A percentile compares a stretch with the other conserved stretches of the same genome.
These are phyloP conservation scores for Melanerpes aurifrons DNA, from an alignment of 2,113 vertebrate species.

Conservation along the genomic window DNA sequence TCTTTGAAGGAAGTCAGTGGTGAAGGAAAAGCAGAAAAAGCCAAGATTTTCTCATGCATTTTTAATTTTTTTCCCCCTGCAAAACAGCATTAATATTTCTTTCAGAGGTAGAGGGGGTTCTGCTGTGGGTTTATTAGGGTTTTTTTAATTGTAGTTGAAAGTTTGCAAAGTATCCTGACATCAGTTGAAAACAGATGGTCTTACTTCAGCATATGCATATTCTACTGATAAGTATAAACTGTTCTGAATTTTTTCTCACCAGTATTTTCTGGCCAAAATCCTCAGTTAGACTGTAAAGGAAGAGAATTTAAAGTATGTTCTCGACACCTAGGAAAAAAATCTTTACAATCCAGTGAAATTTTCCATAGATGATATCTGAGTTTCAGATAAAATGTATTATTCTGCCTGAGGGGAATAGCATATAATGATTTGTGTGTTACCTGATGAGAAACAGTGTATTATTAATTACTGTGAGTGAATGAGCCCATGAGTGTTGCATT, in stretches of 20 bases:
- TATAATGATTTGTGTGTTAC: not conserved
- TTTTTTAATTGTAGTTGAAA: not conserved
- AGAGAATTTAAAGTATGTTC: not conserved
- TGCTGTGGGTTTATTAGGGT: not conserved
- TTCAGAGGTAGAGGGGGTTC: not conserved
- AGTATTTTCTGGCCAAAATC: not conserved
- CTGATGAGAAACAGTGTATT: not conserved
- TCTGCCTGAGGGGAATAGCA: not conserved
- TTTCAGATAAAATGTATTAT: not conserved
- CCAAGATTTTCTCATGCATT: not conserved
- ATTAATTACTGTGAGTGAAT: not conserved
- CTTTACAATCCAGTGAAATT: not conserved
- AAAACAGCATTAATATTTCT: not conserved
- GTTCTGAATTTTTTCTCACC: conserved; percentile 42
- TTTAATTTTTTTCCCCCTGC: not conserved
- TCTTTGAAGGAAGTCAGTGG: not conserved
- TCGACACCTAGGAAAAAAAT: not conserved
- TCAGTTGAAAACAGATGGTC: conserved; percentile 42
- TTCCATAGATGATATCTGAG: not conserved
- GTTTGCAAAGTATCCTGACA: conserved; percentile 11
- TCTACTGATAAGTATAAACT: conserved; percentile 55
- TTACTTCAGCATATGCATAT: conserved; percentile 56
- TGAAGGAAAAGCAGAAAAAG: conserved; percentile 2
- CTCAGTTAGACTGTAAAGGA: not conserved
- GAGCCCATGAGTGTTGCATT: not conserved